Evolutionary conservation across 2,113 vertebrate genomes (phyloP).

Genomic region (Notothenia rossii): DNA sequence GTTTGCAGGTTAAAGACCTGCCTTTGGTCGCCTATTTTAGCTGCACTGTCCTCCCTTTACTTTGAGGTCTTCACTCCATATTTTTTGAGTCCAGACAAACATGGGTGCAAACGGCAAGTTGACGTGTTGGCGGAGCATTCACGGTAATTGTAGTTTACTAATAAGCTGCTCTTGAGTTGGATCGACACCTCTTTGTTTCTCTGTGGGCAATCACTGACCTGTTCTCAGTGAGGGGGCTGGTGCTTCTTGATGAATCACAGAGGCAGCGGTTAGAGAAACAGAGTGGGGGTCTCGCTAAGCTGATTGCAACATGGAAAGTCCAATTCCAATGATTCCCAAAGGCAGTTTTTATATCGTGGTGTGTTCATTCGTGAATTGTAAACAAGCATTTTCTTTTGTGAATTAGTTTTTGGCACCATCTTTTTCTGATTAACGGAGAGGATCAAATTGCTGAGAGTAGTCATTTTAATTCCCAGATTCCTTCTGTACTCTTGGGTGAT

Average conservation of each 20-base stretch:
- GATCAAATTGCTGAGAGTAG: slow-evolving; percentile 24
- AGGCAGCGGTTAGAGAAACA: slow-evolving; percentile 32
- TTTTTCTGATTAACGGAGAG: slow-evolving; percentile 37
- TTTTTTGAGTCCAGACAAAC: too few relatives aligned
- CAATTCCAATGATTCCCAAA: slow-evolving; percentile 59
- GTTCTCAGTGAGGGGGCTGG: slow-evolving; percentile 17
- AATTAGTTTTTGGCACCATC: slow-evolving; percentile 46
- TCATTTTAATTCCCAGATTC: slow-evolving; percentile 13
- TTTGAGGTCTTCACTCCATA: too few relatives aligned
- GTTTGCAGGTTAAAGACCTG: too few relatives aligned
- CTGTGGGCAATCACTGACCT: slow-evolving; percentile 45
- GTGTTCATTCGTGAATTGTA: slow-evolving; percentile 48
- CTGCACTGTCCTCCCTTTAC: too few relatives aligned
- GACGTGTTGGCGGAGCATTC: too few relatives aligned
- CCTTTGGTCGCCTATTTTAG: too few relatives aligned
- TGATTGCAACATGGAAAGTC: slow-evolving; percentile 50
- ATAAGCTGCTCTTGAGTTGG: slow-evolving; percentile 27
- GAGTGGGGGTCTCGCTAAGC: slow-evolving; percentile 28
- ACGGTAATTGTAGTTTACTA: background rate
- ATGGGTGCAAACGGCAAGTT: too few relatives aligned
- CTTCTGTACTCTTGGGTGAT: slow-evolving; percentile 25
- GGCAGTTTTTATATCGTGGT: slow-evolving; percentile 37
- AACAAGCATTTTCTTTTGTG: slow-evolving; percentile 47
- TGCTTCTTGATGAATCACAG: slow-evolving; percentile 40
- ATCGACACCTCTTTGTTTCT: slow-evolving; percentile 15